phyloP scores from a whole-genome alignment of 2,113 vertebrate species.

The Thomomys bottae region DNA sequence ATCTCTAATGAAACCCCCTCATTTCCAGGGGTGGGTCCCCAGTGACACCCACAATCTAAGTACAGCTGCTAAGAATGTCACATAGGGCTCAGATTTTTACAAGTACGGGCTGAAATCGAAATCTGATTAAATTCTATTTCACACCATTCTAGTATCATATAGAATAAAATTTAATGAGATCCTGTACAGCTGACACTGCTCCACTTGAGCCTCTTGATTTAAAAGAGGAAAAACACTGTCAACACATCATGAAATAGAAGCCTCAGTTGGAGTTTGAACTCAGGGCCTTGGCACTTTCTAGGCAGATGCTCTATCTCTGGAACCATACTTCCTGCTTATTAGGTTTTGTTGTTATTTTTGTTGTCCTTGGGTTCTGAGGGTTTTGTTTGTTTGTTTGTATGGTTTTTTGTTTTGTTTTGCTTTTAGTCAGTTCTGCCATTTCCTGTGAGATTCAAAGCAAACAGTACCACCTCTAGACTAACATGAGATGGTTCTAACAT shows the following conservation, averaged over 20 bases:
- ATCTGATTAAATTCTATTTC: conserved; percentile 2
- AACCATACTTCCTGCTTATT: too few relatives aligned
- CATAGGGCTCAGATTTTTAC: neutral
- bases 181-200: neutral
- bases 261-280: neutral
- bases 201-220: neutral
- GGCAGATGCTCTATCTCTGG: too few relatives aligned
- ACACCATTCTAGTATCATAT: neutral
- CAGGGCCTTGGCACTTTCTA: too few relatives aligned
- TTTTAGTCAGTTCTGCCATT: neutral
- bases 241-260: neutral
- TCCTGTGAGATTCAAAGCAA: neutral
- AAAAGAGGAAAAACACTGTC: neutral
- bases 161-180: conserved; percentile 39
- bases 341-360: too few relatives aligned
- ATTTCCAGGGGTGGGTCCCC: neutral
- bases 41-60: neutral
- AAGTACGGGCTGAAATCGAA: conserved; percentile 48
- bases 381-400: too few relatives aligned
- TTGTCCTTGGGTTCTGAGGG: too few relatives aligned
- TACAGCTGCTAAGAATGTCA: neutral
- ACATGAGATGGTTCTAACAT: neutral
- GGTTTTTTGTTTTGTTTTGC: too few relatives aligned
- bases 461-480: neutral
- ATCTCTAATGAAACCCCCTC: neutral